Percentiles rank a stretch among this genome's conserved stretches.
These are phyloP conservation scores for Pseudopleuronectes americanus DNA, from an alignment of 2,797 vertebrate species.

Conservation along the genomic window DNA sequence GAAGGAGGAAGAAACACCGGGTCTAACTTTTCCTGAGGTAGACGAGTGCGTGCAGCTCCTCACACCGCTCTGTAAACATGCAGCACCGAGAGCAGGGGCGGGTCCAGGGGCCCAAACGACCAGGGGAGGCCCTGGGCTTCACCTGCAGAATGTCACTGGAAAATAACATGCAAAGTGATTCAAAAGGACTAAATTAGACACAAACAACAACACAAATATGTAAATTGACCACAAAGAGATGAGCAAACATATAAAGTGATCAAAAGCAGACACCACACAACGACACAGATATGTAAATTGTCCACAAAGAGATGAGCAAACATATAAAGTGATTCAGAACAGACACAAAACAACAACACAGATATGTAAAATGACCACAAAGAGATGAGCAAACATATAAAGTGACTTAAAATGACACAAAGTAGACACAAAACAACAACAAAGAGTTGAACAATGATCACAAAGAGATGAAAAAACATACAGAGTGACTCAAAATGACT, in stretches of 20 bases:
- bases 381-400: background rate
- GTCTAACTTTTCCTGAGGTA: constrained; percentile 1
- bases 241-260: background rate
- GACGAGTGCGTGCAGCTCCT: background rate
- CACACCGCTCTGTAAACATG: background rate
- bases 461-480: too few species aligned
- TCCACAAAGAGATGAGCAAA: too few species aligned
- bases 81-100: background rate
- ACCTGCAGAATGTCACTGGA: background rate
- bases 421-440: too few species aligned
- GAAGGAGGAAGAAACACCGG: background rate
- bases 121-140: background rate
- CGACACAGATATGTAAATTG: background rate
- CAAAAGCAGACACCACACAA: background rate
- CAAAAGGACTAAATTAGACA: background rate
- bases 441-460: too few species aligned
- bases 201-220: too few species aligned
- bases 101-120: background rate
- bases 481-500: too few species aligned
- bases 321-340: too few species aligned
- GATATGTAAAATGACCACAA: background rate
- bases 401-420: too few species aligned
- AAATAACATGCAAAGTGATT: background rate
- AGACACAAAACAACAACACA: too few species aligned
- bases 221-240: background rate